phyloP scores from a whole-genome alignment of 2,888 invertebrate species.

The Urechis unicinctus region DNA sequence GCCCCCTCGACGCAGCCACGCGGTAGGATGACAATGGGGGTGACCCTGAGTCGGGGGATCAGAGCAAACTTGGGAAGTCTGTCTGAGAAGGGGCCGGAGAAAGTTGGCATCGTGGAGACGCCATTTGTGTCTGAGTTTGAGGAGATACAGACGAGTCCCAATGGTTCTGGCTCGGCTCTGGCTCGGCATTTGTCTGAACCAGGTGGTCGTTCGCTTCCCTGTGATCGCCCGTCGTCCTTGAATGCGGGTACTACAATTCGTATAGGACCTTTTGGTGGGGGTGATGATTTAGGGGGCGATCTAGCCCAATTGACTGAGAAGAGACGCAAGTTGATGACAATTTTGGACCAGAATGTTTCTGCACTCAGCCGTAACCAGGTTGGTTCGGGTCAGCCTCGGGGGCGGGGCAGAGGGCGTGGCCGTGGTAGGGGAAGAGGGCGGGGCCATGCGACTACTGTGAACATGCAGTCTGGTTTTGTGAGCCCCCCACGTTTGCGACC shows the following conservation, averaged over 20 bases:
- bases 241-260: not conserved
- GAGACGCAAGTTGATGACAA: not conserved
- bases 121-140: slow-evolving; percentile 10
- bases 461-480: not conserved
- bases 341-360: not conserved
- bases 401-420: too few relatives aligned
- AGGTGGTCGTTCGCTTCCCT: too few relatives aligned
- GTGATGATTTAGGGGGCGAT: not conserved
- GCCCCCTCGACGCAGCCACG: not conserved
- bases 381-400: too few relatives aligned
- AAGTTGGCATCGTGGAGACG: not conserved
- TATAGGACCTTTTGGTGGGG: not conserved
- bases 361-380: too few relatives aligned
- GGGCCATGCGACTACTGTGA: not conserved
- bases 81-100: not conserved
- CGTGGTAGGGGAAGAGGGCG: not conserved
- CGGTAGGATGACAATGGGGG: not conserved
- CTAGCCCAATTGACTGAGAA: too few relatives aligned
- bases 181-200: too few relatives aligned
- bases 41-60: not conserved
- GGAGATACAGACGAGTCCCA: slow-evolving; percentile 3
- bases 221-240: not conserved
- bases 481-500: not conserved
- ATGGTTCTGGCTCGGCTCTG: too few relatives aligned
- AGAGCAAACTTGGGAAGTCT: too few relatives aligned